Evolutionary conservation across 2,113 vertebrate genomes (phyloP).

Genomic region (Equus przewalskii): DNA sequence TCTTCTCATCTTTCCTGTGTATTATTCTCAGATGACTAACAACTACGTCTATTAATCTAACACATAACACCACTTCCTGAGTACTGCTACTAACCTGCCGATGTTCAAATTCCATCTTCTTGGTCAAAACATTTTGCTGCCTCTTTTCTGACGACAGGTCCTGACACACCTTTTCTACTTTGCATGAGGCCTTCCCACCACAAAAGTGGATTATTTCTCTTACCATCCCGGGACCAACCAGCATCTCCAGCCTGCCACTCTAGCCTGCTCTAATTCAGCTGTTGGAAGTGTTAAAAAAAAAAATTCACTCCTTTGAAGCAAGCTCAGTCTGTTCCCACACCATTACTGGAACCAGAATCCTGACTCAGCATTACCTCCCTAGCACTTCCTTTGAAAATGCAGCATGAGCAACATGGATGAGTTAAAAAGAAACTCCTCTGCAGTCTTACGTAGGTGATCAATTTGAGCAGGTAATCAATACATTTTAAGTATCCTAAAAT

Average conservation of each 20-base stretch:
- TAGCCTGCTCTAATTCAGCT: not conserved
- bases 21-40: not conserved
- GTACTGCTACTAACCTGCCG: not conserved
- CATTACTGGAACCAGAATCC: not conserved
- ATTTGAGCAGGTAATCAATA: slow-evolving; percentile 41
- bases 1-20: not conserved
- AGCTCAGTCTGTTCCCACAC: not conserved
- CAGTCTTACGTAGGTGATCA: not conserved
- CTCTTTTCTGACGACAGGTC: not conserved
- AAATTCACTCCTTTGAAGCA: not conserved
- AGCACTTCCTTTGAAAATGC: not conserved
- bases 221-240: not conserved
- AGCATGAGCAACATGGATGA: not conserved
- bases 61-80: not conserved
- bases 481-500: not conserved
- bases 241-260: not conserved
- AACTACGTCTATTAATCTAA: not conserved
- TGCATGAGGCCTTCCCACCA: not conserved
- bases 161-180: not conserved
- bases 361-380: not conserved
- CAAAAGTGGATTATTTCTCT: not conserved
- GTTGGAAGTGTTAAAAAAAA: not conserved
- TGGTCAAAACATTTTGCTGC: not conserved
- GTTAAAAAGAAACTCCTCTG: not conserved
- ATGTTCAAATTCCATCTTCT: not conserved